These are phyloP conservation scores for Larimichthys polyactis DNA, from an alignment of 2,113 vertebrate genomes.

Conservation along the genomic window DNA sequence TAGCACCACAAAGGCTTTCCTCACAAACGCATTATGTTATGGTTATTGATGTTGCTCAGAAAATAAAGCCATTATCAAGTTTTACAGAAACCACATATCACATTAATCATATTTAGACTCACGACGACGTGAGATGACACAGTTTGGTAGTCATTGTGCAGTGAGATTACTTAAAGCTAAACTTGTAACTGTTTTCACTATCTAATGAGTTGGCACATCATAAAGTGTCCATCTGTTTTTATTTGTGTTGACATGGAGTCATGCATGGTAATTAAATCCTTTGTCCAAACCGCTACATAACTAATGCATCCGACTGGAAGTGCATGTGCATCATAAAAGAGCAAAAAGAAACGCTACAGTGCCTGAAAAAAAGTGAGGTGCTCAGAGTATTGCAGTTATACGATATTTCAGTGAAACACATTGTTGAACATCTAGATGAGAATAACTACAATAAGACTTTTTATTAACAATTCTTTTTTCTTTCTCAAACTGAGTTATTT, in stretches of 20 bases:
- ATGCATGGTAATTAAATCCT: not conserved
- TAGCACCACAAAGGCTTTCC: conserved; percentile 19
- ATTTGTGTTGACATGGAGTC: not conserved
- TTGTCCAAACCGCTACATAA: not conserved
- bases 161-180: not conserved
- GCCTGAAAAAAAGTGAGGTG: not conserved
- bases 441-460: not conserved
- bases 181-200: not conserved
- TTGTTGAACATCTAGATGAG: no score
- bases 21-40: conserved; percentile 29
- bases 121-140: not conserved
- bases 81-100: not conserved
- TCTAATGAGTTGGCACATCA: not conserved
- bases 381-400: not conserved
- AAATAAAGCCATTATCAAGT: not conserved
- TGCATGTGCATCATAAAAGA: not conserved
- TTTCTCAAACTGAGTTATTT: not conserved
- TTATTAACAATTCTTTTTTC: no score
- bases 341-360: not conserved
- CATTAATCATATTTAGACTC: not conserved
- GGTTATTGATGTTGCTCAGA: not conserved
- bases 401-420: not conserved
- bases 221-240: conserved; percentile 10
- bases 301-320: not conserved
- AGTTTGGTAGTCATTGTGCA: not conserved